phyloP scores from a whole-genome alignment of 2,888 invertebrate species.

The Baronia brevicornis region DNA sequence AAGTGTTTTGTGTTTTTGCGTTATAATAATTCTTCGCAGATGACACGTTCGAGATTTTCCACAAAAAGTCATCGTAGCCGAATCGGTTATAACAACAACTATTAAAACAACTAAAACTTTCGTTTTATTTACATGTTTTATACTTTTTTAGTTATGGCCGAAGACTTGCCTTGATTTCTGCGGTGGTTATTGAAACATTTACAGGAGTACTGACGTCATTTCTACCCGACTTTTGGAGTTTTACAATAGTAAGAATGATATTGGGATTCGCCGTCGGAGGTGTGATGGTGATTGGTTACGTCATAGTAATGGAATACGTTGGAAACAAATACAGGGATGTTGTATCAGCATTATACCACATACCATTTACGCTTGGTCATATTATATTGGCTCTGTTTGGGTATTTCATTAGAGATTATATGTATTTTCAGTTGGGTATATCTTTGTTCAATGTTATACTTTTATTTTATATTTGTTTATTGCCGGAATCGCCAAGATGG shows the following conservation, averaged over 20 bases:
- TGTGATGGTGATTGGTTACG: conserved; percentile 77
- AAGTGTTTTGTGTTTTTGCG: no score
- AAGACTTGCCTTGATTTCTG: conserved; percentile 79
- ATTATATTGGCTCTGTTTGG: conserved; percentile 77
- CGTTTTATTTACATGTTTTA: no score
- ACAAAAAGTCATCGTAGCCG: no score
- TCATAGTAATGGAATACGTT: conserved; percentile 79
- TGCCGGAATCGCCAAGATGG: conserved; percentile 89
- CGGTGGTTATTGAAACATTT: conserved; percentile 81
- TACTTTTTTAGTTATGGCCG: conserved; percentile 80
- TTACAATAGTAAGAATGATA: conserved; percentile 79
- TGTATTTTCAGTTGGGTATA: conserved; percentile 77
- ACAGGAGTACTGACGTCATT: conserved; percentile 80
- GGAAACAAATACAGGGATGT: conserved; percentile 67
- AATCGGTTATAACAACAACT: no score
- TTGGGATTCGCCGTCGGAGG: conserved; percentile 86
- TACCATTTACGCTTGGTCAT: conserved; percentile 81
- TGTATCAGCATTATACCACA: conserved; percentile 77
- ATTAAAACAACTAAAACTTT: no score
- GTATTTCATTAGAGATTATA: conserved; percentile 79
- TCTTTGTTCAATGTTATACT: conserved; percentile 74
- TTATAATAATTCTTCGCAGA: no score
- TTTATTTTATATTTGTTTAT: conserved; percentile 78
- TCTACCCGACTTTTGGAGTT: conserved; percentile 77
- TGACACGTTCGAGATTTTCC: no score